Evolutionary conservation across 2,888 invertebrate genomes (phyloP), one percentile per base, ranked within the genome.

Genomic region (Mylabris sibirica): DNA sequence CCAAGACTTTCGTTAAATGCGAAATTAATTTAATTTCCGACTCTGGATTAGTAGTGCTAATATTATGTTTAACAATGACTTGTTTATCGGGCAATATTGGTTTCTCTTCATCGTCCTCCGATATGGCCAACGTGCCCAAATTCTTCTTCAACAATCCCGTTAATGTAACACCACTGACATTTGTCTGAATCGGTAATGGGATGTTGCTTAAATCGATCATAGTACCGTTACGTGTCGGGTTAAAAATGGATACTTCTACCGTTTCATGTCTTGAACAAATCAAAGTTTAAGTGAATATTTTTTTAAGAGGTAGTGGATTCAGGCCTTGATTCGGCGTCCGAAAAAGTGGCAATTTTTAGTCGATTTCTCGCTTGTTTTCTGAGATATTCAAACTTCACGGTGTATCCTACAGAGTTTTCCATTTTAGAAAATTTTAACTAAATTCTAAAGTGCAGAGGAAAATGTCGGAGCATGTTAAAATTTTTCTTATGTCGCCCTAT

Each of bases 121-220:
- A 70, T 1, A 79, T 75, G 24, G 81, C 67, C 24, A 79, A 67
- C 5, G 80, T 66, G 6, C 72, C 70, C 53, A 87, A 87, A 68
- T 87, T 82, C 70, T 86, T 85, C 0, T 86, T 87, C 1, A 87
- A 85, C 63, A 88, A 83, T 6, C 87, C 88, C 0, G 88, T 88
- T 1, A 88, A 80, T 2, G 87, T 83, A 70, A 87, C 86, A 0
- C 88, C 88, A 64, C 86, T 86, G 30, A 88, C 81, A 73, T 88
- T 88, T 1, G 88, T 87, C 76, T 88, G 87, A 17, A 88, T 84
- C 53, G 88, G 88, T 38, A 88, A 69, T 9, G 88, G 88, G 34
- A 89, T 87, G 66, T 86, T 85, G 61, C 87, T 87, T 61, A 88
- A 78, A 77, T 88, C 86, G 38, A 88, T 85, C 67, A 84, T 80